These are phyloP conservation scores for Galleria mellonella DNA, from an alignment of 1,140 invertebrate genomes.

Conservation along the genomic window DNA sequence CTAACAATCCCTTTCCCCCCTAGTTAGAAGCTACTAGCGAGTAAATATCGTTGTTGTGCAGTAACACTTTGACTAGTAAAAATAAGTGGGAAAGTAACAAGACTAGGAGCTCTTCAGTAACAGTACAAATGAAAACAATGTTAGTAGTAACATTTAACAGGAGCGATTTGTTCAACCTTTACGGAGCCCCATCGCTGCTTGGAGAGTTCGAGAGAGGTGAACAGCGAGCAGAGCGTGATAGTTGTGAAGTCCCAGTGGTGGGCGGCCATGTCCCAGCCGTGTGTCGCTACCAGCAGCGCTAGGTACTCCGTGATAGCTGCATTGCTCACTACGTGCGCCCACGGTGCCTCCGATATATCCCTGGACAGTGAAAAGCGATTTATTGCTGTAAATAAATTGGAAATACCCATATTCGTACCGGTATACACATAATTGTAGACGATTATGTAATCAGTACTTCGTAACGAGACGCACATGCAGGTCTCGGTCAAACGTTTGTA, in stretches of 20 bases:
- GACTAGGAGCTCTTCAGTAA: neutral
- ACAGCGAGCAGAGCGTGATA: constrained; percentile 35
- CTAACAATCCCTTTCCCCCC: too few species aligned
- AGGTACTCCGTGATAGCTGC: constrained; percentile 23
- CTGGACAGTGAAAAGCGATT: constrained; percentile 3
- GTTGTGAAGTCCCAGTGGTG: constrained; percentile 47
- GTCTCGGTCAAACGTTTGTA: too few species aligned
- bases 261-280: constrained; percentile 22
- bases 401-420: too few species aligned
- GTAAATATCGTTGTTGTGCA: too few species aligned
- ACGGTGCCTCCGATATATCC: constrained; percentile 15
- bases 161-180: constrained; percentile 5
- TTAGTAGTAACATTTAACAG: neutral
- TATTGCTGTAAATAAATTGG: too few species aligned
- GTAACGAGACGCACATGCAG: too few species aligned
- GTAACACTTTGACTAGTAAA: too few species aligned
- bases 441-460: too few species aligned
- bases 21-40: too few species aligned
- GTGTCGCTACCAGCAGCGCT: constrained; percentile 7
- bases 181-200: constrained; percentile 9
- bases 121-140: neutral
- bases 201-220: constrained; percentile 15
- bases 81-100: too few species aligned
- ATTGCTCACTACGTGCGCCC: constrained; percentile 29
- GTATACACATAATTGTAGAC: too few species aligned